Base-by-base conservation (phyloP, 2,113 vertebrate genomes). In the Eulemur macaco region DNA sequence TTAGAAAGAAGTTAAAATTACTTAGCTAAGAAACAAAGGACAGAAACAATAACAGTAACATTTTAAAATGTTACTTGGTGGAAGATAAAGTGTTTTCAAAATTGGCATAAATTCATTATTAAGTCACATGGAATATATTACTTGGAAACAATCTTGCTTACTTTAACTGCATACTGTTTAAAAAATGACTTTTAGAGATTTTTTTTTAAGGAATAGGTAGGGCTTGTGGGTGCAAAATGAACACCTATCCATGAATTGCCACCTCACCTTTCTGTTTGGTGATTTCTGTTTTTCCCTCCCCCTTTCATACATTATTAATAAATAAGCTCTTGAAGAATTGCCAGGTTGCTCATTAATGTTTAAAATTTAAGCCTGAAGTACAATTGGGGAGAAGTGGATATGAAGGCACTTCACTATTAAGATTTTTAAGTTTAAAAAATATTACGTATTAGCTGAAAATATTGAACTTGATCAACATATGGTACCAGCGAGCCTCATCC, bases 391-490 rank as follows among this genome's bases (percentile, higher is more conserved):
- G 66, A 91, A 82, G 89, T 96, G 91, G 94, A n/a, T 45, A 60
- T 27, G 86, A 89, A 66, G 47, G 95, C 83, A 95, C 37, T 92
- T 94, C 80, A 97, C 98, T 98, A 94, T 99, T 99, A 98, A 98
- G 98, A 98, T 98, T 98, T 98, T 97, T 95, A 97, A 95, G 93
- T 99, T 99, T 98, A 97, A 98, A 98, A 93, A 98, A 97, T 97
- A 96, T 97, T 98, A 96, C 97, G 63, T 96, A 54, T 68, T 87
- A 97, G 96, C 97, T 76, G 94, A 96, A 98, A 98, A 91, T 95
- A 74, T 89, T 98, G 98, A 97, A 98, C 93, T 98, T 98, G 89
- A 99, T 99, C 99, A 99, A 98, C 99, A 99, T 99, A 99, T 99
- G 99, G 99, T 98, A 98, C 98, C 98, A 98, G 99, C 99, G 98